Conservation (phyloP, 2,113 vertebrate genomes). For the Neotoma lepida region DNA sequence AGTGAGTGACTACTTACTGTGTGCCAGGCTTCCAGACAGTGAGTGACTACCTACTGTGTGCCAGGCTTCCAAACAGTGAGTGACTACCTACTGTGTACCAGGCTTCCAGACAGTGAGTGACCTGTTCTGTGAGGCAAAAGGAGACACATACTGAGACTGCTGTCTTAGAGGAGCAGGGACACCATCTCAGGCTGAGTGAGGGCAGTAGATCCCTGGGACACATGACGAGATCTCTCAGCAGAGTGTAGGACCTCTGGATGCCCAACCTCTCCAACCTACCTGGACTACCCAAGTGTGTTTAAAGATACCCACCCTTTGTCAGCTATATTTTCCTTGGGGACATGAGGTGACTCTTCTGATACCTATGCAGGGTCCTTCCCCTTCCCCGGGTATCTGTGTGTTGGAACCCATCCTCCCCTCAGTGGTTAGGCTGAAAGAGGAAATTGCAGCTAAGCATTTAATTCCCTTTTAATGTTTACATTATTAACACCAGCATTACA, state of each 20-base stretch:
- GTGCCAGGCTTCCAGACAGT: neutral
- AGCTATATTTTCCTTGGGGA: neutral
- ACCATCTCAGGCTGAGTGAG: neutral
- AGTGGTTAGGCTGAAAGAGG: conserved; percentile 40
- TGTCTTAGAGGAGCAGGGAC: neutral
- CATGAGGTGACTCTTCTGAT: neutral
- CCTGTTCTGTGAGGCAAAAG: neutral
- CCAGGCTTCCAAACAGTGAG: neutral
- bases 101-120: neutral
- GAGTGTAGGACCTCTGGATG: neutral
- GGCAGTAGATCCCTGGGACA: neutral
- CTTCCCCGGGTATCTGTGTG: neutral
- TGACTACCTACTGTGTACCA: neutral
- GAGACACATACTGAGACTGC: neutral
- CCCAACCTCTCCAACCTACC: neutral
- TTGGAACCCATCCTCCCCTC: neutral
- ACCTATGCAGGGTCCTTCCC: neutral
- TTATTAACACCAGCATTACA: conserved; percentile 77
- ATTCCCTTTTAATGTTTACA: conserved; percentile 77
- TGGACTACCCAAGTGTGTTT: neutral
- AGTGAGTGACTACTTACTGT: neutral
- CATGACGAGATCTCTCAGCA: neutral
- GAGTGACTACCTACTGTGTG: neutral
- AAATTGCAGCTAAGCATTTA: conserved; percentile 69
- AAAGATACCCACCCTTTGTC: neutral